Percentiles rank a stretch among this genome's conserved stretches.
phyloP scores from a whole-genome alignment of 2,113 vertebrate species.

The Dendrocopos noguchii region DNA sequence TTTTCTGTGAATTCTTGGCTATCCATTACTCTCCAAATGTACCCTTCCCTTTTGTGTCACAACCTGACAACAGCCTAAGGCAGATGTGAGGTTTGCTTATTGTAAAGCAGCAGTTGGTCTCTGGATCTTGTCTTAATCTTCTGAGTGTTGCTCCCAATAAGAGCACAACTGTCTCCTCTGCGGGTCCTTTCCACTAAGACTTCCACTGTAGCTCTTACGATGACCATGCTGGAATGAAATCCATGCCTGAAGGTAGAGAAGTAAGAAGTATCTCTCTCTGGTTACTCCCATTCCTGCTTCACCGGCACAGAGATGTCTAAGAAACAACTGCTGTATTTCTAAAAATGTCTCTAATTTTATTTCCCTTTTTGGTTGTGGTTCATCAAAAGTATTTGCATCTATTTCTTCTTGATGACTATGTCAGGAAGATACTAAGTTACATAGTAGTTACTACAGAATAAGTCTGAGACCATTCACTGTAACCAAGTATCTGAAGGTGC shows the following conservation, averaged over 20 bases:
- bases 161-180: background rate
- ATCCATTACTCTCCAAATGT: background rate
- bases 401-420: background rate
- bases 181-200: background rate
- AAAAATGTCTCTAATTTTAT: background rate
- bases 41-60: background rate
- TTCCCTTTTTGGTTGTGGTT: background rate
- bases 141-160: background rate
- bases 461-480: background rate
- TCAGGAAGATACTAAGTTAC: background rate
- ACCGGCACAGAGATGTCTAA: background rate
- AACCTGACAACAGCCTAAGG: background rate
- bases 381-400: rapidly evolving
- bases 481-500: background rate
- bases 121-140: background rate
- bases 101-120: background rate
- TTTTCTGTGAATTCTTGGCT: background rate
- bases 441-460: background rate
- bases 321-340: background rate
- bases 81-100: background rate
- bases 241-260: background rate
- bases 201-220: background rate
- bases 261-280: background rate
- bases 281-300: background rate
- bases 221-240: rapidly evolving